Conservation (phyloP, 2,888 invertebrate genomes). For the Chaitophorus viminalis region DNA sequence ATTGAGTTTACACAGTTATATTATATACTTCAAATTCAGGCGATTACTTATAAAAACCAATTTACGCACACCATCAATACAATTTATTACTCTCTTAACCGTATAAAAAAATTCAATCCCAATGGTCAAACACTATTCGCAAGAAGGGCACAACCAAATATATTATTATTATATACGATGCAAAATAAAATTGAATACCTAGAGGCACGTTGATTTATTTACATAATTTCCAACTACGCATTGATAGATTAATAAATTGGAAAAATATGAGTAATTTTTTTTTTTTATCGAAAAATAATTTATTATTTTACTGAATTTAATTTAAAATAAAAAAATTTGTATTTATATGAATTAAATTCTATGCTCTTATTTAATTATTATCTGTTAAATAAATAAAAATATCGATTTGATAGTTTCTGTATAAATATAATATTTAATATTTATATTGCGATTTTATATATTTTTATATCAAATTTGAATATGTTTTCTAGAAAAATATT, state of each 20-base stretch:
- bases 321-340: not conserved
- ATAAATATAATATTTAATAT: too few relatives aligned
- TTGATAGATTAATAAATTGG: not conserved
- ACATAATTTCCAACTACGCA: not conserved
- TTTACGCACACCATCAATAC: not conserved
- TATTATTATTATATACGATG: not conserved
- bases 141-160: not conserved
- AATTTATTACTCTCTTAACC: not conserved
- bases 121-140: not conserved
- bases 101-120: not conserved
- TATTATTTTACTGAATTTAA: not conserved
- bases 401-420: too few relatives aligned
- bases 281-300: not conserved
- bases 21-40: not conserved
- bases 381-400: not conserved
- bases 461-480: too few relatives aligned
- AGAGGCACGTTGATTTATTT: not conserved
- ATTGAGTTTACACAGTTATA: not conserved
- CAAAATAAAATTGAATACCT: not conserved
- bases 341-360: not conserved
- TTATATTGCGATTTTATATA: too few relatives aligned
- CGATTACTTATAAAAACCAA: not conserved
- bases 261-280: not conserved
- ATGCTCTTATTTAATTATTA: not conserved
- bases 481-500: too few relatives aligned